phyloP scores from a whole-genome alignment of 2,888 invertebrate species.

The Torymus tubicola region DNA sequence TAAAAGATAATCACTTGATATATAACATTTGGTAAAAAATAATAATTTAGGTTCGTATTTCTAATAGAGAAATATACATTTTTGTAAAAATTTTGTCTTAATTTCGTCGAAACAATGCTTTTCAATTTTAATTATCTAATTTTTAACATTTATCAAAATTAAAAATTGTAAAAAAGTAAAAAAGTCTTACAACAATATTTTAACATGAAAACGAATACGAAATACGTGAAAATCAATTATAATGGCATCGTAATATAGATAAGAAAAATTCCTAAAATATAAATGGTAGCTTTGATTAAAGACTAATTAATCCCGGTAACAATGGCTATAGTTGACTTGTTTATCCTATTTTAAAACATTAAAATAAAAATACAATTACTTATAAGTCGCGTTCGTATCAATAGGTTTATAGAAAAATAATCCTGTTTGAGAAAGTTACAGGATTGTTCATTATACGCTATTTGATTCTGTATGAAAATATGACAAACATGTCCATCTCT shows the following conservation, averaged over 20 bases:
- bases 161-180: slow-evolving; percentile 16
- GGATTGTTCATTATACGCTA: slow-evolving; percentile 8
- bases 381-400: neutral
- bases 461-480: slow-evolving; percentile 37
- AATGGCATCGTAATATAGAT: too few species aligned
- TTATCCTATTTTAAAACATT: too few species aligned
- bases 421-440: slow-evolving; percentile 16
- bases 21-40: too few species aligned
- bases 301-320: too few species aligned
- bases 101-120: neutral
- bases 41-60: too few species aligned
- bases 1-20: too few species aligned
- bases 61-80: too few species aligned
- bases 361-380: neutral
- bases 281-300: too few species aligned
- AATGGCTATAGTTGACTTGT: too few species aligned
- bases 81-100: too few species aligned
- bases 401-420: slow-evolving; percentile 24
- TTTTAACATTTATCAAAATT: neutral
- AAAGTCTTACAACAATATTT: neutral
- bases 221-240: too few species aligned
- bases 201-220: neutral
- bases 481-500: neutral
- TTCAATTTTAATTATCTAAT: neutral
- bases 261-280: too few species aligned